Evolutionary conservation across 1,140 invertebrate species (phyloP).

Genomic region (Zaprionus nigranus): DNA sequence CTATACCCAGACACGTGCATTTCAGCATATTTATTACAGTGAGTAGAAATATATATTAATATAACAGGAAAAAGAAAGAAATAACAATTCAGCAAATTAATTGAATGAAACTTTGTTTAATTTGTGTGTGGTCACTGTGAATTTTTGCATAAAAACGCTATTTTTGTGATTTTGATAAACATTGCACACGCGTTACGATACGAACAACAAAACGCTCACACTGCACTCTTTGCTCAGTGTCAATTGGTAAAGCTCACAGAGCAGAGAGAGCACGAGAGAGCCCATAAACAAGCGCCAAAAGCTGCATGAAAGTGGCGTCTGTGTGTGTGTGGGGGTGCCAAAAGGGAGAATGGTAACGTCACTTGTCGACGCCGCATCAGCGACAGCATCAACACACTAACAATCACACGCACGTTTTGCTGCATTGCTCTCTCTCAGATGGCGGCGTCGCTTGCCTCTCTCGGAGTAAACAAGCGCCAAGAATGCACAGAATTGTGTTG

Average conservation of each 20-base stretch:
- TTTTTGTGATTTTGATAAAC: constrained; percentile 50
- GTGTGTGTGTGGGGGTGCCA: constrained; percentile 30
- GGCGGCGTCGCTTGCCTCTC: neutral
- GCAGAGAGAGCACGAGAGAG: constrained; percentile 14
- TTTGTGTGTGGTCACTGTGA: constrained; percentile 28
- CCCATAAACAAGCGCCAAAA: constrained; percentile 69
- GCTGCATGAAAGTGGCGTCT: constrained; percentile 50
- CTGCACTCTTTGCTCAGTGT: constrained; percentile 30
- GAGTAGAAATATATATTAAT: neutral
- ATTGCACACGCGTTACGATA: constrained; percentile 42
- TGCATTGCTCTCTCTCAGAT: constrained; percentile 37
- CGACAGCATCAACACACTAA: constrained; percentile 16
- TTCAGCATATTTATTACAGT: constrained; percentile 40
- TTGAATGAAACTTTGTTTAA: constrained; percentile 58
- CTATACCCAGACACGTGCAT: constrained; percentile 61
- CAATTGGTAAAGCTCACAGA: constrained; percentile 16
- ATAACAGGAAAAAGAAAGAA: constrained; percentile 21
- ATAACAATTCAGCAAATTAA: constrained; percentile 47
- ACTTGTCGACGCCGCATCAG: constrained; percentile 30
- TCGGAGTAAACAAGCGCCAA: constrained; percentile 44
- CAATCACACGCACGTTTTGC: constrained; percentile 18
- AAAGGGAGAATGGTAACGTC: constrained; percentile 51
- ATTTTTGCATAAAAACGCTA: constrained; percentile 32
- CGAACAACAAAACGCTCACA: constrained; percentile 31
- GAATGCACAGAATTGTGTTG: constrained; percentile 32